A percentile compares a stretch with the other conserved stretches of the same genome.
Conservation (phyloP, 2,797 vertebrate species). For the Phoxinus dragarum region DNA sequence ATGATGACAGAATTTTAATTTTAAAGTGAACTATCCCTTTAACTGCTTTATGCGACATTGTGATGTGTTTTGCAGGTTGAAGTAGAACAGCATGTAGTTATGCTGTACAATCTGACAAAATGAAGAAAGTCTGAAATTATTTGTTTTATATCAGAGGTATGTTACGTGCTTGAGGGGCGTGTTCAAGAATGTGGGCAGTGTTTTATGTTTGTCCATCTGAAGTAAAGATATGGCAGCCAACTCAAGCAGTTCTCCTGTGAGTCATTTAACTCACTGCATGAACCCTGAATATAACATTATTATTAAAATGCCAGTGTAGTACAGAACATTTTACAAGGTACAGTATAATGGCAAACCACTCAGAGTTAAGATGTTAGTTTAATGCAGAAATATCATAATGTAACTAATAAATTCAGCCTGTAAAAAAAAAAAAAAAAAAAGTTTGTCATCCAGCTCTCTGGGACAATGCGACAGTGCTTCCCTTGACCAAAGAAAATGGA, state of each 20-base stretch:
- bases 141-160: too few species aligned
- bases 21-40: too few species aligned
- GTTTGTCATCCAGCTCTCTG: neutral
- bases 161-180: too few species aligned
- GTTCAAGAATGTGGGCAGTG: too few species aligned
- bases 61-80: constrained; percentile 40
- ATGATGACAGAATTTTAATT: too few species aligned
- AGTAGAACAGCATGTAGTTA: constrained; percentile 46
- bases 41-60: constrained; percentile 1
- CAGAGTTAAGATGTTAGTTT: neutral
- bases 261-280: too few species aligned
- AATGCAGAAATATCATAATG: neutral
- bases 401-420: neutral
- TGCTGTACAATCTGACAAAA: constrained; percentile 33
- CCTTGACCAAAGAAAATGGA: neutral
- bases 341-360: neutral
- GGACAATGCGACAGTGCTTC: neutral
- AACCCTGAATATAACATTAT: constrained; percentile 20
- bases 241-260: too few species aligned
- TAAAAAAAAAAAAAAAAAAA: too few species aligned
- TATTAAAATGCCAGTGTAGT: constrained; percentile 40
- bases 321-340: neutral
- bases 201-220: too few species aligned
- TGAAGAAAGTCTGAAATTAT: constrained; percentile 28
- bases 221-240: too few species aligned